Percentiles rank a stretch among this genome's conserved stretches.
Evolutionary conservation across 1,140 invertebrate species (phyloP).

Genomic region (Leptinotarsa defecta): DNA sequence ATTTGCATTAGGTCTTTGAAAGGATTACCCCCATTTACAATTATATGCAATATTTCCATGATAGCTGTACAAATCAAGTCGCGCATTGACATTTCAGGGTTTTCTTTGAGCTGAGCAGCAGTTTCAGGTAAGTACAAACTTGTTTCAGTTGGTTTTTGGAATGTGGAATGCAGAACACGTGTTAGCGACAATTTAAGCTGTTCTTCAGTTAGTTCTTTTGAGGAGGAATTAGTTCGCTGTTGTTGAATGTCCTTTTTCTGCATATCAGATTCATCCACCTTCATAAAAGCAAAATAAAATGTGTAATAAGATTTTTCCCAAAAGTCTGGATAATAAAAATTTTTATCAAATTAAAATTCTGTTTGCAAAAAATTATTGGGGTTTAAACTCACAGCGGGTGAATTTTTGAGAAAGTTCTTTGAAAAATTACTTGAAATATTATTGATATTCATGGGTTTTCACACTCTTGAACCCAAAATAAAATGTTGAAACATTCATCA

Average conservation of each 20-base stretch:
- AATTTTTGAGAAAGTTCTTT: no score
- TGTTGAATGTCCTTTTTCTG: conserved; percentile 46
- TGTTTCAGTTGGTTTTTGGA: conserved; percentile 64
- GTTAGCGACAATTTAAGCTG: conserved; percentile 66
- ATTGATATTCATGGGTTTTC: no score
- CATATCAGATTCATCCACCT: conserved; percentile 54
- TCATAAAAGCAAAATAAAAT: not conserved
- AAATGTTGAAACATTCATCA: no score
- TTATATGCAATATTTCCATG: conserved; percentile 70
- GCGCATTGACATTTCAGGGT: conserved; percentile 58
- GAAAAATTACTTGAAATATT: no score
- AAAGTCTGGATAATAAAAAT: no score
- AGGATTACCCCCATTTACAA: conserved; percentile 65
- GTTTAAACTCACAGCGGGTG: no score
- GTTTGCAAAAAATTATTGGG: no score
- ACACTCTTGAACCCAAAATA: no score
- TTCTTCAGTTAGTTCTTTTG: conserved; percentile 59
- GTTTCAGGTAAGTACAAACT: conserved; percentile 69
- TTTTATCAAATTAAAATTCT: no score
- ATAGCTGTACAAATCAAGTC: conserved; percentile 67
- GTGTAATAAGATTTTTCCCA: no score
- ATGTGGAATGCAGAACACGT: conserved; percentile 68
- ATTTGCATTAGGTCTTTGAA: conserved; percentile 61
- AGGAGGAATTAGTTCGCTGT: conserved; percentile 49
- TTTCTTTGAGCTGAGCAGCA: conserved; percentile 59